Conservation (phyloP, 2,888 invertebrate species). For the Rotaria macrura region DNA sequence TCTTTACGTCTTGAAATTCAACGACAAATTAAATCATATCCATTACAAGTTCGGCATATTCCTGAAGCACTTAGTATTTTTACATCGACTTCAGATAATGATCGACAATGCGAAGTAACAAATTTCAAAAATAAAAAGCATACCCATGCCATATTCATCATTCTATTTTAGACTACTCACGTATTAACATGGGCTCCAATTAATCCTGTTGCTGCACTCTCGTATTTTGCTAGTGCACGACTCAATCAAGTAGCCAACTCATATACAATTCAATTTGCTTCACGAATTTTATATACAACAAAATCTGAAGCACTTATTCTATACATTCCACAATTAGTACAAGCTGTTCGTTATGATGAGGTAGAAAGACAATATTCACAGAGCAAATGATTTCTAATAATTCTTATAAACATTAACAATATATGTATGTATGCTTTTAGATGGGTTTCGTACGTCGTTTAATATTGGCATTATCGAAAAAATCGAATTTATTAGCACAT, state of each 20-base stretch:
- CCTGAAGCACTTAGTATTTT: slow-evolving; percentile 61
- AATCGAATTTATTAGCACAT: slow-evolving; percentile 91
- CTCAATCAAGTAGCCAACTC: slow-evolving; percentile 94
- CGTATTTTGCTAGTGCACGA: slow-evolving; percentile 67
- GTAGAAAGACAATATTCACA: slow-evolving; percentile 48
- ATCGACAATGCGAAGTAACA: slow-evolving; percentile 5
- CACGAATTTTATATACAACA: slow-evolving; percentile 59
- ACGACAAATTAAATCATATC: slow-evolving; percentile 71
- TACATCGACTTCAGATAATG: not conserved
- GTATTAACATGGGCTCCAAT: slow-evolving; percentile 87
- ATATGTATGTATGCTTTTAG: not conserved
- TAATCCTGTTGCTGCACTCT: slow-evolving; percentile 76
- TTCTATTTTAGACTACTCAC: slow-evolving; percentile 63
- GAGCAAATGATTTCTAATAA: too few species aligned
- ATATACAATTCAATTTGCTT: slow-evolving; percentile 90
- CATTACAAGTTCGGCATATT: slow-evolving; percentile 75
- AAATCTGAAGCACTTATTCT: slow-evolving; percentile 54
- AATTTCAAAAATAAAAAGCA: not conserved
- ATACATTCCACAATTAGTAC: slow-evolving; percentile 93
- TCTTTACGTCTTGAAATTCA: slow-evolving; percentile 71
- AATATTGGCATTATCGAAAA: slow-evolving; percentile 79
- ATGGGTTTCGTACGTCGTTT: slow-evolving; percentile 86
- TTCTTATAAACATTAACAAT: not conserved
- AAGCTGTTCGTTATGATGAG: slow-evolving; percentile 75
- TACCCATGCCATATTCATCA: not conserved